Base-by-base conservation (phyloP, 2,113 vertebrate species). In the Oceanites oceanicus region DNA sequence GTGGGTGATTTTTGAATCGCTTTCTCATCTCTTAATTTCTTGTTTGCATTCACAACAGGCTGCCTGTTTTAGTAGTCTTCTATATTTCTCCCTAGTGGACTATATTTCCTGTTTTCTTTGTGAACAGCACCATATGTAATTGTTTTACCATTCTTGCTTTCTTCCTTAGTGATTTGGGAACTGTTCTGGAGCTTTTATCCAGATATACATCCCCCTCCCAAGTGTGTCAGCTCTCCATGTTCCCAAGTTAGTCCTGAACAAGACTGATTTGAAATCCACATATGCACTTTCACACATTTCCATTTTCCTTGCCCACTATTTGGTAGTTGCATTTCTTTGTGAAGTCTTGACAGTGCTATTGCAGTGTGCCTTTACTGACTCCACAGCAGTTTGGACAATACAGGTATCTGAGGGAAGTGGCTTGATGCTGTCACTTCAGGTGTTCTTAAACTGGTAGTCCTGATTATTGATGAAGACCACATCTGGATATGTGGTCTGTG, bases 81-180 rank as follows among this genome's bases (percentile, higher is more conserved):
- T 83, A 2, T 88, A 73, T 92, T 94, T 92, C 75, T 95, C 95
- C 90, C 88, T 50, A 77, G 86, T 95, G 96, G 71, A 83, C 85
- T 90, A 4, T 47, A 29, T 92, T 97, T 96, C 91, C 93, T 92
- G 81, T 88, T 96, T 96, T 90, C 92, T 90, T 88, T 92, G 63
- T 87, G 83, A 86, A 68, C 63, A 88, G 77, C 88, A 79, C 68
- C 27, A 34, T 88, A 73, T 88, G 72, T 92, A 95, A 97, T 94
- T 86, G 78, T 81, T 97, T 95, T 96, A 86, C 92, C 92, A 63
- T 94, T 87, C 79, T 86, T 79, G 36, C 86, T 82, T 92, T 90
- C 80, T 96, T 92, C 83, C 86, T 92, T 92, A 90, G 83, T 78
- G 67, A 82, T 88, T 92, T 80, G 68, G 44, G 55, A 92, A 66